phyloP scores from a whole-genome alignment of 2,797 vertebrate species.

The Halcyon badia region DNA sequence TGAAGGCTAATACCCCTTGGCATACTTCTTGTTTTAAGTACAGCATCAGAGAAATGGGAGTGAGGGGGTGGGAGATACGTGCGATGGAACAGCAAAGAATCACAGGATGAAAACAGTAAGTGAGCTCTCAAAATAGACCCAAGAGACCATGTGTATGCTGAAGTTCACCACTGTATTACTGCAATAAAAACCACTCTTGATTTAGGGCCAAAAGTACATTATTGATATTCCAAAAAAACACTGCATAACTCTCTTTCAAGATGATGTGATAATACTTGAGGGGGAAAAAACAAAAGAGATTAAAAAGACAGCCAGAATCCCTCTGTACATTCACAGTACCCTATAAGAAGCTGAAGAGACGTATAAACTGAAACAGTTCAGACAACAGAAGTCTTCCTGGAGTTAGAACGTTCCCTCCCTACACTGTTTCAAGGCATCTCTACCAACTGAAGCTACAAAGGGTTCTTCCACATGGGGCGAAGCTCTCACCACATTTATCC shows the following conservation, averaged over 20 bases:
- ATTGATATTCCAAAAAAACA: background rate
- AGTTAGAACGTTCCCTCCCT: background rate
- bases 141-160: background rate
- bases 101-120: background rate
- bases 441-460: background rate
- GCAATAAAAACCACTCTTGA: background rate
- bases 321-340: background rate
- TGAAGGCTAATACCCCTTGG: background rate
- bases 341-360: background rate
- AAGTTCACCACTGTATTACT: background rate
- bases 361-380: background rate
- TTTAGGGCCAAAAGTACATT: background rate
- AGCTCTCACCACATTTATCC: background rate
- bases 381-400: background rate
- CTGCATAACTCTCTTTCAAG: background rate
- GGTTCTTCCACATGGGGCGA: fast-evolving
- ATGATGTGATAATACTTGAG: background rate
- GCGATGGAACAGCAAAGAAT: background rate
- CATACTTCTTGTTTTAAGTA: background rate
- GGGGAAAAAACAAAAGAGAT: too few species aligned
- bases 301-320: background rate
- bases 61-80: background rate
- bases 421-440: background rate
- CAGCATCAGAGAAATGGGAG: background rate
- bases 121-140: conserved; percentile 18